Conservation (phyloP, 2,797 vertebrate genomes). For the Schizopygopsis malacanthus region DNA sequence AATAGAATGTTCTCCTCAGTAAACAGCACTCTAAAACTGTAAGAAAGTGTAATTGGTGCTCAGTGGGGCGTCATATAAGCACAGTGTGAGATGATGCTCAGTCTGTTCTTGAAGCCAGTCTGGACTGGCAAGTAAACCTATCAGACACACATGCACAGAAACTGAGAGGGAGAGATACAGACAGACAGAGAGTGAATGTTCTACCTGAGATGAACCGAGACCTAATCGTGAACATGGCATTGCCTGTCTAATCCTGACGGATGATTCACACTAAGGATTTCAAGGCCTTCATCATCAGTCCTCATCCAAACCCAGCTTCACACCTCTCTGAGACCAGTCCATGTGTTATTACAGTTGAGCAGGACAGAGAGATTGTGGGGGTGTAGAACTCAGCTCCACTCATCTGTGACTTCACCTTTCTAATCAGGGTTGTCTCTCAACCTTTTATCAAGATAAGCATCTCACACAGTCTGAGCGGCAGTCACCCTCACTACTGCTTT, state of each 20-base stretch:
- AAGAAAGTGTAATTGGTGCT: conserved; percentile 1
- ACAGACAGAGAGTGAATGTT: not conserved
- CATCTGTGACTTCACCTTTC: conserved; percentile 6
- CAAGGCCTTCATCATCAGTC: conserved; percentile 43
- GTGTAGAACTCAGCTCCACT: conserved; percentile 23
- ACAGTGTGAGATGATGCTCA: not conserved
- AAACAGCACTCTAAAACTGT: not conserved
- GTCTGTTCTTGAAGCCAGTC: not conserved
- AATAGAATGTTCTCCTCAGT: not conserved
- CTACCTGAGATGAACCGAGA: conserved; percentile 15
- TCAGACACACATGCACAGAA: not conserved
- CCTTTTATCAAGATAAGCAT: conserved; percentile 35
- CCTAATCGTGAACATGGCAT: conserved; percentile 33
- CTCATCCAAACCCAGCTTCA: conserved; percentile 38
- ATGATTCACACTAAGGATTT: conserved; percentile 37
- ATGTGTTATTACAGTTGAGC: conserved; percentile 48
- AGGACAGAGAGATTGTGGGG: not conserved
- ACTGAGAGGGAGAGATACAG: not conserved
- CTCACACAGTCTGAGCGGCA: conserved; percentile 13
- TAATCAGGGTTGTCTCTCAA: conserved; percentile 32
- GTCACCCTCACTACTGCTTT: not conserved
- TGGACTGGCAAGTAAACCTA: conserved; percentile 2
- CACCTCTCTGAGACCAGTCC: conserved; percentile 15
- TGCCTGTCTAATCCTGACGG: conserved; percentile 52
- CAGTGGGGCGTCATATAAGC: conserved; percentile 8